phyloP scores from a whole-genome alignment of 2,113 vertebrate genomes.

The Sciurus niger region DNA sequence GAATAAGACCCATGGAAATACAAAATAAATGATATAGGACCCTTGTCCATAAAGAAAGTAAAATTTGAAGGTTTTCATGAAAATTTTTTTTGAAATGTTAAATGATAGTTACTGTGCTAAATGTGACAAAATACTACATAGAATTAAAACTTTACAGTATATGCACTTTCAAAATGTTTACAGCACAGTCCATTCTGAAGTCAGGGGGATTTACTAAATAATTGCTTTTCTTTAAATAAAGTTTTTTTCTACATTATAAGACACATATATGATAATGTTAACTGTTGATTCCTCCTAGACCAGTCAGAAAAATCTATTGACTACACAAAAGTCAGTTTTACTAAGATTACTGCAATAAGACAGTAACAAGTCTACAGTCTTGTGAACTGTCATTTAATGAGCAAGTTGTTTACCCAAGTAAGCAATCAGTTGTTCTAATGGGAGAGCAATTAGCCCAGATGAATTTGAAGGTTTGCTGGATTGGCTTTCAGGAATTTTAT shows the following conservation, averaged over 20 bases:
- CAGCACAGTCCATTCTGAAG: not conserved
- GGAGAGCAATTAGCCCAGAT: not conserved
- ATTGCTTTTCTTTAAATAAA: not conserved
- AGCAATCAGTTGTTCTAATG: not conserved
- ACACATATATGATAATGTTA: not conserved
- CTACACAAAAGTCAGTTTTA: not conserved
- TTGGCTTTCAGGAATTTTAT: not conserved
- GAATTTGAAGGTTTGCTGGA: not conserved
- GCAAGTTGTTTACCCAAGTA: not conserved
- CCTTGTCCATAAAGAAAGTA: not conserved
- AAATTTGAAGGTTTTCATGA: conserved; percentile 27
- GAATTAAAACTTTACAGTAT: not conserved
- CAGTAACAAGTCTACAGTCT: not conserved
- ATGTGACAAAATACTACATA: not conserved
- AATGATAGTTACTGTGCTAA: not conserved
- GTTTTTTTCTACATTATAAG: conserved; percentile 1
- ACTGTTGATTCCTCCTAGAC: not conserved
- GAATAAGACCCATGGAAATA: not conserved
- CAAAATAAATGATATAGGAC: not conserved
- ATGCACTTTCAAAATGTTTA: not conserved
- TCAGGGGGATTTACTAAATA: not conserved
- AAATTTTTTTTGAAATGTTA: not conserved
- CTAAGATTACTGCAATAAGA: not conserved
- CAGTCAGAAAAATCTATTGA: not conserved
- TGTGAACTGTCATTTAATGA: not conserved